phyloP scores from a whole-genome alignment of 1,140 invertebrate species.

The Hermatobates lingyangjiaoensis region DNA sequence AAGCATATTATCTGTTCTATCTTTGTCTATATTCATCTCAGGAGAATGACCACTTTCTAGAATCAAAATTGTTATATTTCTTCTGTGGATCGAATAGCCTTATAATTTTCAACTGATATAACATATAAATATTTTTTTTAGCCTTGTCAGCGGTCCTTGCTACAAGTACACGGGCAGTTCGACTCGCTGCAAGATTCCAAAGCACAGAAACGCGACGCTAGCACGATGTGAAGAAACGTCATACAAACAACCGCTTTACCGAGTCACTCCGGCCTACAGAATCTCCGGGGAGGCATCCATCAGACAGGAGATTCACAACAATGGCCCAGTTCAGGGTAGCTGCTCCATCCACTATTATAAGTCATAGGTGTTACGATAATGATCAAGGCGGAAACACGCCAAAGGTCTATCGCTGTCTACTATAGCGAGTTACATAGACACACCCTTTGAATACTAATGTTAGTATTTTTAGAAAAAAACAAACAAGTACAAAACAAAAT shows the following conservation, averaged over 20 bases:
- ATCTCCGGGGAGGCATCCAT: constrained; percentile 62
- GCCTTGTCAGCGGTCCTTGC: constrained; percentile 60
- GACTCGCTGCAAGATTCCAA: constrained; percentile 34
- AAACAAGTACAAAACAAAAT: not conserved
- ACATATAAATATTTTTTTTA: too few species aligned
- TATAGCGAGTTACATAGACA: not conserved
- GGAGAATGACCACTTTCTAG: too few species aligned
- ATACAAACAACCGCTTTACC: constrained; percentile 36
- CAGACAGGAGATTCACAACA: constrained; percentile 74
- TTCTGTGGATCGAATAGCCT: too few species aligned
- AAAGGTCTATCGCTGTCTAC: not conserved
- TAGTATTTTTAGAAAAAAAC: not conserved
- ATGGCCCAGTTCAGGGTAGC: constrained; percentile 91
- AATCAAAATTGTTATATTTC: too few species aligned
- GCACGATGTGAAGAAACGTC: constrained; percentile 4
- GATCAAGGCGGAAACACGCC: not conserved
- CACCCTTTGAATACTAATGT: not conserved
- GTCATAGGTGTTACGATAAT: not conserved
- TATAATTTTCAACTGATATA: too few species aligned
- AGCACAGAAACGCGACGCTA: constrained; percentile 6
- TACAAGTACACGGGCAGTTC: constrained; percentile 52
- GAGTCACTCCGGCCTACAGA: constrained; percentile 67
- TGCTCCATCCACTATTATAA: not conserved
- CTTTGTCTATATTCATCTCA: too few species aligned
- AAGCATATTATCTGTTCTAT: too few species aligned